Evolutionary conservation across 2,797 vertebrate genomes (phyloP), one percentile per base, ranked within the genome.

Genomic region (Oreochromis mossambicus): DNA sequence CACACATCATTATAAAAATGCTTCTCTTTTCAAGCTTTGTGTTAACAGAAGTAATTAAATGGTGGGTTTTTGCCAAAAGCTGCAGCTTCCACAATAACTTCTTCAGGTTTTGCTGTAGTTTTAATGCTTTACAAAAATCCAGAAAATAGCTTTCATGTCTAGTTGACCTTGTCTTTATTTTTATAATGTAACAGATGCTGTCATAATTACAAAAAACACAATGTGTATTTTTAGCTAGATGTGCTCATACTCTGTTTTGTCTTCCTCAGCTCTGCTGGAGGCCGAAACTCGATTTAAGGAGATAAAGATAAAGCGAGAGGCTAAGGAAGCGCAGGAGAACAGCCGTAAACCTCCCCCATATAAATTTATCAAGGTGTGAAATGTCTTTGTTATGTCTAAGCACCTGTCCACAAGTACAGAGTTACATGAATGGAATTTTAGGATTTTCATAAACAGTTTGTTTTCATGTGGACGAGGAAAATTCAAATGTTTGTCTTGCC

Each of bases 341-440:
- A 98, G 97, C 90, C 96, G 97, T 3, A 99, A 98, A 88, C 98
- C 98, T 1, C 98, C 98, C 1, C 98, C 98, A 0, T 99, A 99
- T 89, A 99, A 99, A 88, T 98, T 97, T 15, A 98, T 99, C 85
- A 99, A 99, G 98, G 98, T 95, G 14, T 32, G 90, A 68, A 63
- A 41, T 48, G 43, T 58, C 8, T 50, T 73, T 21, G n/a, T 24
- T 50, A 29, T 29, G 26, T 32, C 10, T 32, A 32, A 32, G 24
- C 14, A 46, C 15, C 15, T 8, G 24, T 5, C 6, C 4, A 73
- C 4, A 48, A 19, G 68, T 29, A 7, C 41, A 11, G 17, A 21
- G 3, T 70, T 70, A 4, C 36, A 68, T 24, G n/a, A 70, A 26
- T 24, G 21, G 2, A 0, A 10, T 7, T 70, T 43, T 68, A 43